phyloP scores from a whole-genome alignment of 2,113 vertebrate genomes.

The Phrynosoma blainvillii region DNA sequence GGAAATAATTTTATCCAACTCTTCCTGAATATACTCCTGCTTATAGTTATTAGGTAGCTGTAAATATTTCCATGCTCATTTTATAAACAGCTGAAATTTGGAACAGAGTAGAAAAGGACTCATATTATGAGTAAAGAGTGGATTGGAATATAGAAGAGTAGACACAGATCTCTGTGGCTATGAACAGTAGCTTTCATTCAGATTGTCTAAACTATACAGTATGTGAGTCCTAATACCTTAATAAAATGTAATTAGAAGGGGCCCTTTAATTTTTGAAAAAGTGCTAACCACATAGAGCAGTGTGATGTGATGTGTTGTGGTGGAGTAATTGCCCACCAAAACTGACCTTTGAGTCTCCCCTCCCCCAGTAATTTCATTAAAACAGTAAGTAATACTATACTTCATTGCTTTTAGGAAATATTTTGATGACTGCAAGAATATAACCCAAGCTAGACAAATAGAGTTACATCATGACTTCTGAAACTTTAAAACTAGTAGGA shows the following conservation, averaged over 20 bases:
- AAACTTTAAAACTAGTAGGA: too few species aligned
- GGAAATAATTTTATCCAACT: constrained; percentile 3
- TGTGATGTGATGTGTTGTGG: not conserved
- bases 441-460: too few species aligned
- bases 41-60: not conserved
- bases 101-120: not conserved
- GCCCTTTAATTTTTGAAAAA: not conserved
- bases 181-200: not conserved
- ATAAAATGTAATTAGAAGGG: not conserved
- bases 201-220: not conserved
- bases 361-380: too few species aligned
- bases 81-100: not conserved
- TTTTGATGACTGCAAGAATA: too few species aligned
- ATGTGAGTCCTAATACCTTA: not conserved
- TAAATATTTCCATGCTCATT: not conserved
- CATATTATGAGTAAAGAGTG: too few species aligned
- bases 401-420: too few species aligned
- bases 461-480: too few species aligned
- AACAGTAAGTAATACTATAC: too few species aligned
- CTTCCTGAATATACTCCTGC: constrained; percentile 1
- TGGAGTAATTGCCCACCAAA: too few species aligned
- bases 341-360: too few species aligned
- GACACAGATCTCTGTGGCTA: not conserved
- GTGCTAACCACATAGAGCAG: too few species aligned
- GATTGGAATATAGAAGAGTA: not conserved